Base-by-base conservation (phyloP, 2,113 vertebrate genomes). In the Brevimyrus niger region DNA sequence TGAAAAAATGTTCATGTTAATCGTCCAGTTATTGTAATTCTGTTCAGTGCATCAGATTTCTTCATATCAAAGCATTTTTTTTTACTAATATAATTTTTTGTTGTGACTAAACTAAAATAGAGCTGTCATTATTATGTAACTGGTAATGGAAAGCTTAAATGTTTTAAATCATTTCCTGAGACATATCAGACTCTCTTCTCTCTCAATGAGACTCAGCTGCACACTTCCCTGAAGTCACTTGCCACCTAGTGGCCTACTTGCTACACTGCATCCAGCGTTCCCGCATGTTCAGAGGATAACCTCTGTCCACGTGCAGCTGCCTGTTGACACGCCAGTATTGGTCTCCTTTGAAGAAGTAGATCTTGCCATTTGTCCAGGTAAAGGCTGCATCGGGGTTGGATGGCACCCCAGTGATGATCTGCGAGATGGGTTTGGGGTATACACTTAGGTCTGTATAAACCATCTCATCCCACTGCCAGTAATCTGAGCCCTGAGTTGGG, bases 401-500 rank as follows among this genome's bases (percentile, higher is more conserved):
- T 0, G 97, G 97, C 10, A 94, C 92, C 3, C 97, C 95, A 0
- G 94, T 94, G 91, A 98, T 97, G 85, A 97, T 93, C 76, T 61
- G 88, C 8, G 95, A 95, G 83, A 96, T 96, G 35, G 96, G 96
- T 90, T 96, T 97, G 51, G 97, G 96, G 90, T 96, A 96, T 50
- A 90, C 48, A 10, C 91, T 91, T 51, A 97, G 90, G 91, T 94
- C 91, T 3, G 88, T 97, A 92, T 91, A 94, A 10, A 89, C 92
- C 91, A 97, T 89, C 92, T 97, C 97, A 5, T 97, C 96, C 96
- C 96, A 98, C 92, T 97, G 97, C 97, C 97, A 97, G 92, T 96
- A 95, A 0, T 94, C 88, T 4, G 95, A 94, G 2, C 95, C 95
- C 96, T 96, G 46, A 87, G 8, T 91, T 46, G 47, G 76, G 84